Evolutionary conservation across 2,113 vertebrate species (phyloP).

Genomic region (Aythya baeri): DNA sequence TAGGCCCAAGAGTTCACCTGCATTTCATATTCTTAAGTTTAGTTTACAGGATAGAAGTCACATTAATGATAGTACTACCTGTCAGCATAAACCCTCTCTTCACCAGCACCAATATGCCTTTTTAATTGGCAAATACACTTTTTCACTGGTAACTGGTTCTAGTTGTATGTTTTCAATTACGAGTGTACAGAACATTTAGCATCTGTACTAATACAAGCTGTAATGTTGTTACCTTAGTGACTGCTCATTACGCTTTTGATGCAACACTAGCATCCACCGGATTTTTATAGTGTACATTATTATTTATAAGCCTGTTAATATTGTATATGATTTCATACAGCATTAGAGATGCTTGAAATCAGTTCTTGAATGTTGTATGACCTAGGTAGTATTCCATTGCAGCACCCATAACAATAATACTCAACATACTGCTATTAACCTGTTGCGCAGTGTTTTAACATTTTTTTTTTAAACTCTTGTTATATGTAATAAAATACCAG

Average conservation of each 20-base stretch:
- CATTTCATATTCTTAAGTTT: slow-evolving; percentile 43
- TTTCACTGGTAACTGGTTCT: slow-evolving; percentile 23
- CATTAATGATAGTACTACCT: slow-evolving; percentile 68
- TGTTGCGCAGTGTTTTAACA: slow-evolving; percentile 62
- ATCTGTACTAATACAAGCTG: slow-evolving; percentile 6
- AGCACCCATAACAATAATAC: slow-evolving; percentile 74
- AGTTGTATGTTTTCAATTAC: neutral
- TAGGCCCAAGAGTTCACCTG: slow-evolving; percentile 70
- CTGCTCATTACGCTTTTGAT: neutral
- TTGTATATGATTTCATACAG: slow-evolving; percentile 34
- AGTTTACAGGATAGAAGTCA: slow-evolving; percentile 73
- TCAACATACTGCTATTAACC: slow-evolving; percentile 66
- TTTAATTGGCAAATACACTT: neutral
- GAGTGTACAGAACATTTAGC: neutral
- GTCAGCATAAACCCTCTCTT: slow-evolving; percentile 54
- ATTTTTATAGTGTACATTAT: slow-evolving; percentile 30
- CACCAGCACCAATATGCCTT: slow-evolving; percentile 16
- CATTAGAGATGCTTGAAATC: slow-evolving; percentile 48
- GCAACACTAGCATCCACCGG: neutral
- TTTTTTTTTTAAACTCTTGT: slow-evolving; percentile 24
- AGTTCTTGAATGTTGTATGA: slow-evolving; percentile 47
- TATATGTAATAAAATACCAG: slow-evolving; percentile 75
- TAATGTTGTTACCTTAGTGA: neutral
- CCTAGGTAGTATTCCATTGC: slow-evolving; percentile 72
- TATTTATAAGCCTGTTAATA: slow-evolving; percentile 55